Evolutionary conservation across 1,140 invertebrate species (phyloP).

Genomic region (Tenebrio molitor): DNA sequence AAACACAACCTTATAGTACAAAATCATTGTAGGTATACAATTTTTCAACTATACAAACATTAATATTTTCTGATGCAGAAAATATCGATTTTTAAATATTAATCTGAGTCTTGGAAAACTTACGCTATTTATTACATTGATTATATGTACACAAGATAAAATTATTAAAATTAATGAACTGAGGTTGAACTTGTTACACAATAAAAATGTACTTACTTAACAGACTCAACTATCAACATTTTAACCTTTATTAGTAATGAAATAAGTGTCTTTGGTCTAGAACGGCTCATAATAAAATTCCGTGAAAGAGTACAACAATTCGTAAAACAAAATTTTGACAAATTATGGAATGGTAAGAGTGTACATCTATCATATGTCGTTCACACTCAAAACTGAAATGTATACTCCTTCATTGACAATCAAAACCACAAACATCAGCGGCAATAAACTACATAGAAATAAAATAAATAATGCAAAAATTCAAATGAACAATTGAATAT

Average conservation of each 20-base stretch:
- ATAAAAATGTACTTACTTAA: constrained; percentile 5
- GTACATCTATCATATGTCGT: not conserved
- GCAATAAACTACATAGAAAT: constrained; percentile 11
- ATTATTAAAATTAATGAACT: not conserved
- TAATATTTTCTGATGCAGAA: constrained; percentile 54
- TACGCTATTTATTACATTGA: constrained; percentile 22
- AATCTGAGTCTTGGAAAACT: constrained; percentile 21
- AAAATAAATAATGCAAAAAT: constrained; percentile 28
- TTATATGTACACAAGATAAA: constrained; percentile 6
- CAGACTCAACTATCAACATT: not conserved
- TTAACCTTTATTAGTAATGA: not conserved
- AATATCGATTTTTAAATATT: constrained; percentile 15
- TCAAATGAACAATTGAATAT: constrained; percentile 10
- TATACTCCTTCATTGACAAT: constrained; percentile 3
- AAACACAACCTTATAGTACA: constrained; percentile 25
- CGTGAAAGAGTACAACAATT: constrained; percentile 15
- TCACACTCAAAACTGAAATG: not conserved
- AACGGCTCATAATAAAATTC: constrained; percentile 2
- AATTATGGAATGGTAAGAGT: constrained; percentile 24
- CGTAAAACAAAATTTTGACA: not conserved
- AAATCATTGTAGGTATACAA: constrained; percentile 18
- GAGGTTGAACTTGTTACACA: constrained; percentile 1
- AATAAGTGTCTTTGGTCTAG: constrained; percentile 16
- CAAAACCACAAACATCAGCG: too few relatives aligned
- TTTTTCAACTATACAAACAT: constrained; percentile 16